Base-by-base conservation (phyloP, 2,888 invertebrate genomes). In the Ormyrus rosae region DNA sequence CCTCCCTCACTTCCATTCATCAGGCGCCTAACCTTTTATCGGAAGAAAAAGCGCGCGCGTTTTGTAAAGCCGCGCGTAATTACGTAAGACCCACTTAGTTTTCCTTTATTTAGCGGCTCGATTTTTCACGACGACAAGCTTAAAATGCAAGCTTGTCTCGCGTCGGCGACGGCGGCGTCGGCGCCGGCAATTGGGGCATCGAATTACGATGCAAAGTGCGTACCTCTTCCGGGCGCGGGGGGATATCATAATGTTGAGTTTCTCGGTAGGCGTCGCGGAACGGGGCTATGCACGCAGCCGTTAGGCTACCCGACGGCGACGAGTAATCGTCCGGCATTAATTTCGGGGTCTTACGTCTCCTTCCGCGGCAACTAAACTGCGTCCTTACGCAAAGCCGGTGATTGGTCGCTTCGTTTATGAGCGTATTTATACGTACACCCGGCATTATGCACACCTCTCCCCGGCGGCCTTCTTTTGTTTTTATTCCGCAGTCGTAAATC, bases 351-450 rank as follows among this genome's bases (percentile, higher is more conserved):
- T 81, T 81, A 81, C 71, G 65, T 67, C 48, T 55, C 45, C 50
- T 13, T 34, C 48, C 60, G 65, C 13, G 34, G 34, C 13, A 11
- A 70, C 72, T 65, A 65, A 79, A 71, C 78, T 67, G 51, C 76
- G 69, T 72, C 78, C 77, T 61, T 67, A 81, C 68, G 67, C 75
- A 76, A 71, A 74, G 61, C 61, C 65, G 79, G 71, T 83, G 83
- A 84, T 84, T 84, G 81, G 79, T 75, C 61, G 73, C 64, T 63
- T 73, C 71, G 70, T 82, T 81, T 60, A 67, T 74, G 34, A 46
- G 56, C 53, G 56, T n/a, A 55, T 55, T 45, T 55, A 34, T 34
- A 34, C 0, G 19, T 19, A 0, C 19, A 19, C 34, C 34, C 34
- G 34, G 19, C 9, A 45, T 60, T n/a, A 34, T 48, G n/a, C 48